These are phyloP conservation scores for Apaloderma vittatum DNA, from an alignment of 2,113 vertebrate genomes.

Conservation along the genomic window DNA sequence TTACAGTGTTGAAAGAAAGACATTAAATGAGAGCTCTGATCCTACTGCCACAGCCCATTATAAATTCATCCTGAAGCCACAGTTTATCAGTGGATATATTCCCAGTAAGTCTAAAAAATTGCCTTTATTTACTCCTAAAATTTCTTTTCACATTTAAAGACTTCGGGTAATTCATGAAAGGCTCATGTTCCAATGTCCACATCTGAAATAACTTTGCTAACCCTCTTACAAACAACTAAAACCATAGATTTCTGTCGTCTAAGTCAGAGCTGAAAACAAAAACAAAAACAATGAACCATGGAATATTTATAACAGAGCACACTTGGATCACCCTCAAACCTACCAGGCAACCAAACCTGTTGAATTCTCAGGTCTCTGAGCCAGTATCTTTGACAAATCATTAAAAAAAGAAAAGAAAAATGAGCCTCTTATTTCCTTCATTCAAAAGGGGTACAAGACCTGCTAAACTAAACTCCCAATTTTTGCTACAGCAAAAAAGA, in stretches of 20 bases:
- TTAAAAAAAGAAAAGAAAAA: too few species aligned
- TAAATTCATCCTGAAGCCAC: neutral
- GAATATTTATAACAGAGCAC: neutral
- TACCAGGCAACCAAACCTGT: neutral
- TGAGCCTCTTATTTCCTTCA: neutral
- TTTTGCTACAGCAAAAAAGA: neutral
- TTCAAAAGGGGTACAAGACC: neutral
- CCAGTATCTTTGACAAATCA: neutral
- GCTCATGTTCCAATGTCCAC: neutral
- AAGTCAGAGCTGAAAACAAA: neutral
- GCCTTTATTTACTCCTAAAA: neutral
- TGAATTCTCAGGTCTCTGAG: neutral
- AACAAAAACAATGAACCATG: accelerated
- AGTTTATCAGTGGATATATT: neutral
- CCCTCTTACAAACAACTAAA: neutral
- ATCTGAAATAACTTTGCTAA: neutral
- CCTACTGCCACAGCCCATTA: neutral
- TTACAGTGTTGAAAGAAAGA: neutral
- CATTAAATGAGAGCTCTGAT: neutral
- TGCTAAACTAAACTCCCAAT: neutral
- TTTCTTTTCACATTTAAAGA: neutral
- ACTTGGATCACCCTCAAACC: neutral
- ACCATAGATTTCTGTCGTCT: neutral
- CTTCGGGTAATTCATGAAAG: neutral
- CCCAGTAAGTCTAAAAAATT: neutral